Conservation (phyloP, 2,888 invertebrate species). For the Pristionchus exspectatus region DNA sequence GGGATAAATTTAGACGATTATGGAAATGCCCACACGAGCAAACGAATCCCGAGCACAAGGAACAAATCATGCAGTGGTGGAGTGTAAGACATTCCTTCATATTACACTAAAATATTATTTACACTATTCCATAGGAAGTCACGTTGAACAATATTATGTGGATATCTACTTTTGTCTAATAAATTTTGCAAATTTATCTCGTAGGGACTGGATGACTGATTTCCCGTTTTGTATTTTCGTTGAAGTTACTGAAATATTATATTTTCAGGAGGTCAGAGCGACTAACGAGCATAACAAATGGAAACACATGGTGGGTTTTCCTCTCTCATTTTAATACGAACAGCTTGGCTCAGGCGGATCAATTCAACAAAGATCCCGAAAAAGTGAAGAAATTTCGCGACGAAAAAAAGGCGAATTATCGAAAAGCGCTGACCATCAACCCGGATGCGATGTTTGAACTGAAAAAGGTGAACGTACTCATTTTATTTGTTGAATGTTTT, state of each 20-base stretch:
- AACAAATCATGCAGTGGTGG: not conserved
- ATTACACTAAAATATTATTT: not conserved
- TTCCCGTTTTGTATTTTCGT: too few relatives aligned
- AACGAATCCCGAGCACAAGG: not conserved
- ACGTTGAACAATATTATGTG: too few relatives aligned
- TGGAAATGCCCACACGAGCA: not conserved
- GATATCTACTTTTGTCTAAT: too few relatives aligned
- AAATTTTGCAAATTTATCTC: too few relatives aligned
- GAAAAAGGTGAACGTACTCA: slow-evolving; percentile 21
- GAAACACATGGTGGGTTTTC: too few relatives aligned
- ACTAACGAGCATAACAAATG: too few relatives aligned
- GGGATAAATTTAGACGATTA: not conserved
- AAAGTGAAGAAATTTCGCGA: not conserved
- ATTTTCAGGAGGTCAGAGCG: too few relatives aligned
- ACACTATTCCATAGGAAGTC: not conserved
- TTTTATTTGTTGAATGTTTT: too few relatives aligned
- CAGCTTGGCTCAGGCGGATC: not conserved
- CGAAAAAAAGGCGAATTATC: not conserved
- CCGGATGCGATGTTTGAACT: slow-evolving; percentile 21
- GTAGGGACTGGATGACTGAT: too few relatives aligned
- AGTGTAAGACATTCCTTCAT: not conserved
- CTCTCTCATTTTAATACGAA: not conserved
- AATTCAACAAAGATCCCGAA: not conserved
- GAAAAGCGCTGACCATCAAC: not conserved
- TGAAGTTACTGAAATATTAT: too few relatives aligned